Conservation (phyloP, 2,797 vertebrate species). For the Cyprinodon diabolis region DNA sequence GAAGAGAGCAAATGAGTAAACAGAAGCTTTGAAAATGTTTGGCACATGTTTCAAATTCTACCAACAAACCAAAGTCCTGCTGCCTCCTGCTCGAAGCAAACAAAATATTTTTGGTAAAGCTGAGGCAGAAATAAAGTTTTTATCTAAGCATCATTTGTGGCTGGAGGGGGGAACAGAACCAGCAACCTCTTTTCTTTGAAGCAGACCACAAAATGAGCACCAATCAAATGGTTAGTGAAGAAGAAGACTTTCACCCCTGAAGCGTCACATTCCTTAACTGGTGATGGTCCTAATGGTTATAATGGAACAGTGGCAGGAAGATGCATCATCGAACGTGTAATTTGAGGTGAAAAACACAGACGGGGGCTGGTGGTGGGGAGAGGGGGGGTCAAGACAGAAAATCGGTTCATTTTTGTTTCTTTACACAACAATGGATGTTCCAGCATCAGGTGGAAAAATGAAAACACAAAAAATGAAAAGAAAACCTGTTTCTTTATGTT, state of each 20-base stretch:
- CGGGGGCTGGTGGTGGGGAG: constrained; percentile 49
- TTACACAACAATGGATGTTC: not conserved
- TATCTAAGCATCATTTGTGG: constrained; percentile 53
- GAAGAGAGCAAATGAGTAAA: constrained; percentile 32
- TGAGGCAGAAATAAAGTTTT: constrained; percentile 38
- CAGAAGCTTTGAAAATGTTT: constrained; percentile 41
- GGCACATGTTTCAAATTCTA: constrained; percentile 35
- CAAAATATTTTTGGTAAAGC: constrained; percentile 41
- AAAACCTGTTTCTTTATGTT: too few species aligned
- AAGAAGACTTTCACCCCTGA: constrained; percentile 66
- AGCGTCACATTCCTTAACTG: constrained; percentile 56
- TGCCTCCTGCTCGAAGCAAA: constrained; percentile 47
- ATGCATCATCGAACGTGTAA: constrained; percentile 60
- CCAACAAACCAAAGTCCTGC: constrained; percentile 41
- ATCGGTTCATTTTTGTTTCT: not conserved
- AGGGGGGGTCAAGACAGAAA: constrained; percentile 18
- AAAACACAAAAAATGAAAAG: too few species aligned
- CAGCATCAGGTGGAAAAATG: not conserved
- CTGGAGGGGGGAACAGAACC: constrained; percentile 51
- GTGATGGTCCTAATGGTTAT: constrained; percentile 58
- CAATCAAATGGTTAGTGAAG: constrained; percentile 66
- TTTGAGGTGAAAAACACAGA: constrained; percentile 61
- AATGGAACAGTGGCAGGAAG: constrained; percentile 60
- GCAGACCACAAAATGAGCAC: constrained; percentile 68
- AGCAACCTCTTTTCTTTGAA: constrained; percentile 65